Conservation (phyloP, 2,797 vertebrate species). For the Sus cebifrons region DNA sequence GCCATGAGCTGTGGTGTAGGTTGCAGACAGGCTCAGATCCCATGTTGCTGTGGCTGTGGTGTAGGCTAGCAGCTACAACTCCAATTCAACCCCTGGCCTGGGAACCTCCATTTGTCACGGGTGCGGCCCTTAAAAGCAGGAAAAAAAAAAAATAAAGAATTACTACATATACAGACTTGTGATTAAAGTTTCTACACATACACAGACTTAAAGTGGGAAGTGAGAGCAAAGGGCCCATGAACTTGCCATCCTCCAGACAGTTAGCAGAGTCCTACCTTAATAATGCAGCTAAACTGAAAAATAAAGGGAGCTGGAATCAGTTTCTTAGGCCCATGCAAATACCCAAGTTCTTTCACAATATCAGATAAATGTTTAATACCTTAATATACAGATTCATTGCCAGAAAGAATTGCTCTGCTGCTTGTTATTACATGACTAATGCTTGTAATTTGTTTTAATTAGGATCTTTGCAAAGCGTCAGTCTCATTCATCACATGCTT, state of each 20-base stretch:
- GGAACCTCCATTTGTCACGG: too few species aligned
- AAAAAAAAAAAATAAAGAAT: not conserved
- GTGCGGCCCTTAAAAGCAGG: too few species aligned
- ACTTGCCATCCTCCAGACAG: not conserved
- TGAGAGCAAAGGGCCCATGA: not conserved
- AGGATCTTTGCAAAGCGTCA: slow-evolving; percentile 5
- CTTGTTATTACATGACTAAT: not conserved
- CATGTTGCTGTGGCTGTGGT: too few species aligned
- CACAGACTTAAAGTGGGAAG: not conserved
- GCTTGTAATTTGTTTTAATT: slow-evolving; percentile 14
- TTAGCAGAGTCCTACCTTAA: not conserved
- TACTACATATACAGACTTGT: not conserved
- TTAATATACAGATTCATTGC: not conserved
- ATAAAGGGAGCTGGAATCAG: not conserved
- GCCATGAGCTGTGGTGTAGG: too few species aligned
- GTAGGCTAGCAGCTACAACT: too few species aligned
- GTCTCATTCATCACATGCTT: not conserved
- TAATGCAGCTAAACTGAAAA: not conserved
- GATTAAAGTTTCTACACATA: not conserved
- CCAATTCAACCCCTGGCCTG: too few species aligned
- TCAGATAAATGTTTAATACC: slow-evolving; percentile 29
- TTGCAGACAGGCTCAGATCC: too few species aligned
- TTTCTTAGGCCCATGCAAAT: not conserved
- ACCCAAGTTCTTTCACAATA: not conserved
- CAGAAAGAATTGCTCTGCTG: slow-evolving; percentile 1